Evolutionary conservation across 2,797 vertebrate species (phyloP), one percentile per base, ranked within the genome.

Genomic region (Anisognathus igniventris): DNA sequence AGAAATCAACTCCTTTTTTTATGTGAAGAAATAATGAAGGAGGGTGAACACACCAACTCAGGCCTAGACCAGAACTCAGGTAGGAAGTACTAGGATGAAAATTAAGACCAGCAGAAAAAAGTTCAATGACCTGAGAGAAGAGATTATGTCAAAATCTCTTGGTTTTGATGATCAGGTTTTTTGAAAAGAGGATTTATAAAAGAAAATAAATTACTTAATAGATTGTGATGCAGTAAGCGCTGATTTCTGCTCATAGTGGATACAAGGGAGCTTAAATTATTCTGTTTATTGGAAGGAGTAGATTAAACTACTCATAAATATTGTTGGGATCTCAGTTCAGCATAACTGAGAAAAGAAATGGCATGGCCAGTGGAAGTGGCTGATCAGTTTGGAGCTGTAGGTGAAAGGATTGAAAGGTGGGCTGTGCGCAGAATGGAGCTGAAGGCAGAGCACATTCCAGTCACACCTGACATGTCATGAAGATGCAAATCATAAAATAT

Each of bases 121-220:
- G 25, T 40, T 86, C 23, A 73, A 0, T 64, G 21, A 53, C 28
- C 21, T 19, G 9, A 44, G 12, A 54, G 37, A 75, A 53, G 20
- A 65, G 21, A 30, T 74, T 44, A 37, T 60, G 12, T 13, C 10
- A 31, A 57, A 70, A 88, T 6, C 8, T 39, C 28, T 78, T 22
- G 48, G 14, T 56, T 12, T 56, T 72, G 28, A 35, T 17, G 31
- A 11, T 31, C 48, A 33, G 30, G 13, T 70, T 82, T 70, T 82
- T 89, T 60, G 53, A 70, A 87, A 85, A 79, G 10, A 89, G 8
- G 21, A 42, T 83, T 90, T 76, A 7, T 56, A 61, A 88, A 78
- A 70, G 7, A 51, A 65, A 82, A 65, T 11, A 79, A 85, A 45
- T 24, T 47, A 61, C 14, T 62, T 58, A 35, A 44, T 39, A 85